Evolutionary conservation across 2,888 invertebrate genomes (phyloP).

Genomic region (Athalia rosae): DNA sequence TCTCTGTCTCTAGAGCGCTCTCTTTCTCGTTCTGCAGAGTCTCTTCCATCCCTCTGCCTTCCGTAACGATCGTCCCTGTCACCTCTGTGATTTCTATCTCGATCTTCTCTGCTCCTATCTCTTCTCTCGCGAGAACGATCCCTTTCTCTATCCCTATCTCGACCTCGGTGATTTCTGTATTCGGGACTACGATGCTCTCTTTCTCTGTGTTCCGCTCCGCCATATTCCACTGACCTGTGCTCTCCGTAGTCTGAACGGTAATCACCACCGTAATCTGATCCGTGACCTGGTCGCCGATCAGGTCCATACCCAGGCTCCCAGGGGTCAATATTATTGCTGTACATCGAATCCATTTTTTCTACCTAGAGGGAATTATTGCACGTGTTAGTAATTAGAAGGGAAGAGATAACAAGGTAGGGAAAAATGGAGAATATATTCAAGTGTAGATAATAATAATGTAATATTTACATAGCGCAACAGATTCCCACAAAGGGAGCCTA

Average conservation of each 20-base stretch:
- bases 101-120: slow-evolving; percentile 66
- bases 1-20: slow-evolving; percentile 64
- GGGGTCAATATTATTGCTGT: slow-evolving; percentile 68
- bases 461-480: no score
- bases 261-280: slow-evolving; percentile 60
- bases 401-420: neutral
- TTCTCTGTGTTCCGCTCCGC: slow-evolving; percentile 62
- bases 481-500: no score
- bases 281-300: slow-evolving; percentile 60
- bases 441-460: no score
- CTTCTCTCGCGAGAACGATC: slow-evolving; percentile 68
- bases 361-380: slow-evolving; percentile 46
- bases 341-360: slow-evolving; percentile 59
- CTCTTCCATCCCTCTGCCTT: slow-evolving; percentile 58
- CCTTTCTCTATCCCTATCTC: slow-evolving; percentile 68
- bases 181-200: slow-evolving; percentile 67
- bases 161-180: slow-evolving; percentile 64
- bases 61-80: slow-evolving; percentile 62
- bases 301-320: slow-evolving; percentile 72
- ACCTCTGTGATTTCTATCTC: slow-evolving; percentile 65
- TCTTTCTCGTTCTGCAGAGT: slow-evolving; percentile 61
- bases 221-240: slow-evolving; percentile 67
- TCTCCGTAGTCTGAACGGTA: slow-evolving; percentile 64
- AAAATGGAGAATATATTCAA: neutral
- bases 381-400: no score